Base-by-base conservation (phyloP, 2,888 invertebrate species). In the Pocota personata region DNA sequence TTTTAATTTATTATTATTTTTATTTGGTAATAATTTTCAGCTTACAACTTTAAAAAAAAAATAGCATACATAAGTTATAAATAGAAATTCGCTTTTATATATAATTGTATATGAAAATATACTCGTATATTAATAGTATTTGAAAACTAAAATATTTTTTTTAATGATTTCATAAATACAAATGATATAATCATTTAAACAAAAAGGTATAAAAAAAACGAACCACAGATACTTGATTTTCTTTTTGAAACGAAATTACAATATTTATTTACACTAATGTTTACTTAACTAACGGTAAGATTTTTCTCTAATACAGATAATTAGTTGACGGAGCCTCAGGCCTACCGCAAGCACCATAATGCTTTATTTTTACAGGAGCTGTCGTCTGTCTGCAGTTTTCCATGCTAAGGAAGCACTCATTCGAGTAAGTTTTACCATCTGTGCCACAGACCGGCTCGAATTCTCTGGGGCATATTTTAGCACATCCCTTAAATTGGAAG, bases 391-490 rank as follows among this genome's bases (percentile, higher is more conserved):
- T 95, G 91, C 97, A 98, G 89, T 97, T 97, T 93, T 98, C 98
- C 93, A 97, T 96, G 91, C 97, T 96, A 89, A 98, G 93, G 94
- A 98, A 97, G 92, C 98, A 98, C 88, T 96, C 96, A 93, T 98
- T 98, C 90, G 97, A 97, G 94, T 98, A 98, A 0, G 98, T 98
- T 94, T 96, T 97, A 82, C 95, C 95, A 90, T 98, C 98, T 1
- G 96, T 96, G n/a, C 97, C 98, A 91, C 98, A 98, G 5, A 98
- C 97, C 0, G 98, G 97, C 90, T 98, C 97, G 93, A 95, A 97
- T 89, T 96, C 96, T 0, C 96, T 94, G 7, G 97, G 96, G 89
- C 97, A 97, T 88, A 97, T 97, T 89, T 96, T 95, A 58, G 96
- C 96, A 90, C 97, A 98, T 60, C 97, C 97, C 55, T 95, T 95